Evolutionary conservation across 2,113 vertebrate species (phyloP), one percentile per base, ranked within the genome.

Genomic region (Peromyscus californicus): DNA sequence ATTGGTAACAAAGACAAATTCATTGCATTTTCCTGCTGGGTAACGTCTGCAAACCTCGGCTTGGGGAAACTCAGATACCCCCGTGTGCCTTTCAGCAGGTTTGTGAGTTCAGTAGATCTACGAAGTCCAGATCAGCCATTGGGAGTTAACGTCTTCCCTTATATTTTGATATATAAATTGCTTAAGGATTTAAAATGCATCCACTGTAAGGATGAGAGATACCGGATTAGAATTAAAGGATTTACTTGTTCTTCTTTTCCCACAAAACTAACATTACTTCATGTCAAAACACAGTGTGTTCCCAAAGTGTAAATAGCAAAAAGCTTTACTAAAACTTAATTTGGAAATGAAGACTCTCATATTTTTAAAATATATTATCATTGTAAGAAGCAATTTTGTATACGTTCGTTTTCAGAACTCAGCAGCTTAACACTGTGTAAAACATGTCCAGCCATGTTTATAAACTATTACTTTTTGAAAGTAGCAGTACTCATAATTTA

Each of bases 91-190:
- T 97, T 97, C 94, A 96, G 21, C 45, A 87, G 61, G 61, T 83
- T 92, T 89, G 51, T 69, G 79, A 96, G 94, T 59, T 98, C 2
- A 70, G 3, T 92, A 45, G 0, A 16, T 86, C 54, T 22, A 16
- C 92, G 63, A 75, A 92, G 51, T 8, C 10, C 86, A 97, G 97
- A 95, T 84, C 39, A 94, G 75, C 61, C 88, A 16, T 94, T 96
- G 39, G 80, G 17, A 89, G n/a, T 97, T 74, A 39, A 13, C 97
- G 83, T 45, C 29, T 16, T 3, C 4, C 51, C 15, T 17, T 97
- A 10, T 94, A 94, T 94, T 93, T 96, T 97, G 70, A 72, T 97
- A 91, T 39, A 89, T 97, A 96, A 97, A 97, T 98, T 97, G 79
- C 80, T 15, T 94, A 96, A 89, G 93, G 95, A 91, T 95, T 96